A percentile compares a stretch with the other conserved stretches of the same genome.
Conservation (phyloP, 1,140 invertebrate genomes). For the Papilio aristodemus region DNA sequence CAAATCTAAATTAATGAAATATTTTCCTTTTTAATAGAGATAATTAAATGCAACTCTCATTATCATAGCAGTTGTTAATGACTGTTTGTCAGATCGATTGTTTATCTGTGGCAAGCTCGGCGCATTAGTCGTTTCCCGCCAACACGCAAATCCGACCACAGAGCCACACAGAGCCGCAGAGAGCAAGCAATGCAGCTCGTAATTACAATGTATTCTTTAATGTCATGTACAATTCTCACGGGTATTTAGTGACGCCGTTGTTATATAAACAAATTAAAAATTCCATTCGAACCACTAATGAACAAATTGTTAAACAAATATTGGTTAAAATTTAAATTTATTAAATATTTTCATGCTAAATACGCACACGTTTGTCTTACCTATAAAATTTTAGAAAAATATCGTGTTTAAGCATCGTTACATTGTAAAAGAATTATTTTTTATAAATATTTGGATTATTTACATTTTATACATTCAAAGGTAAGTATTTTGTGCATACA, state of each 20-base stretch:
- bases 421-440: no score
- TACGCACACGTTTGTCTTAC: neutral
- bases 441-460: no score
- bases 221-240: conserved; percentile 16
- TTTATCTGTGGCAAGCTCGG: conserved; percentile 13
- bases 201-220: conserved; percentile 1
- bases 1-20: no score
- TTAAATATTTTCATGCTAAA: neutral
- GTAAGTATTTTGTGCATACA: no score
- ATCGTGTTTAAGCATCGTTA: no score
- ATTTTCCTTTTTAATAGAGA: neutral
- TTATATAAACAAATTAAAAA: conserved; percentile 17
- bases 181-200: conserved; percentile 13
- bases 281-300: neutral
- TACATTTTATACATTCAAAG: no score
- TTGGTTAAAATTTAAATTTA: neutral
- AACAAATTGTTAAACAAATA: neutral
- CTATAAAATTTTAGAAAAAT: no score
- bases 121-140: neutral
- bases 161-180: no score
- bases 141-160: conserved; percentile 2
- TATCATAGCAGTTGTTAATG: conserved; percentile 1
- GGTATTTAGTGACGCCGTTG: neutral
- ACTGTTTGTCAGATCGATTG: conserved; percentile 18
- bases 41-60: neutral